Conservation (phyloP, 1,140 invertebrate genomes). For the Drosophila cardini region DNA sequence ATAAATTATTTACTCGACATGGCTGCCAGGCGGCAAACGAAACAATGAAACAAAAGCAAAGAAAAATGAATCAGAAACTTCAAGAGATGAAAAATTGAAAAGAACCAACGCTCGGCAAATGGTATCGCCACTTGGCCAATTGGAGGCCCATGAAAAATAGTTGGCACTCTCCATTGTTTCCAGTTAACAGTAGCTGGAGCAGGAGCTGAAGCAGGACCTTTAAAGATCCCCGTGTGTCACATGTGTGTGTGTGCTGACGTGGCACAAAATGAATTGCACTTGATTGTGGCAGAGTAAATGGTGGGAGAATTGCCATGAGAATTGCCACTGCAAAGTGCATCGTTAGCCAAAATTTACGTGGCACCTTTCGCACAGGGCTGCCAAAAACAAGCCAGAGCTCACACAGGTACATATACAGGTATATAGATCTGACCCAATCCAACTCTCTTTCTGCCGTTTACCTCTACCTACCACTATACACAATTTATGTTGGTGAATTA, state of each 20-base stretch:
- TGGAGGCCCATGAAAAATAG: constrained; percentile 30
- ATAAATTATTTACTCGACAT: constrained; percentile 78
- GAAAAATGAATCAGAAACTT: constrained; percentile 53
- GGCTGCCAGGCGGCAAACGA: constrained; percentile 12
- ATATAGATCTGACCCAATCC: constrained; percentile 1
- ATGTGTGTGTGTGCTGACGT: constrained; percentile 60
- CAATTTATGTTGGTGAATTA: constrained; percentile 76
- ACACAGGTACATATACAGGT: constrained; percentile 13
- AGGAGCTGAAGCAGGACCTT: constrained; percentile 16
- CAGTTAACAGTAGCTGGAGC: background rate
- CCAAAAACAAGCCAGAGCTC: constrained; percentile 67
- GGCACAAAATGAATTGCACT: constrained; percentile 80
- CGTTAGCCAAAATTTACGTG: constrained; percentile 80
- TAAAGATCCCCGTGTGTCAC: constrained; percentile 38
- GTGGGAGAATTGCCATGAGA: constrained; percentile 44
- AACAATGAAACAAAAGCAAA: constrained; percentile 32
- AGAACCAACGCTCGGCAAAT: constrained; percentile 16
- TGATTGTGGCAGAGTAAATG: constrained; percentile 64
- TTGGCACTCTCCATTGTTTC: constrained; percentile 40
- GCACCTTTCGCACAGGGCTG: constrained; percentile 64
- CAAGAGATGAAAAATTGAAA: constrained; percentile 57
- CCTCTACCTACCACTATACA: constrained; percentile 10
- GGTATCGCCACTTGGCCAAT: constrained; percentile 27
- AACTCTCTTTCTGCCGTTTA: background rate
- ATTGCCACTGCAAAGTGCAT: constrained; percentile 76